Percentiles rank a stretch among this genome's conserved stretches.
These are phyloP conservation scores for Eucidaris tribuloides DNA, from an alignment of 35 echinoderm and acorn worm genomes.

Conservation along the genomic window DNA sequence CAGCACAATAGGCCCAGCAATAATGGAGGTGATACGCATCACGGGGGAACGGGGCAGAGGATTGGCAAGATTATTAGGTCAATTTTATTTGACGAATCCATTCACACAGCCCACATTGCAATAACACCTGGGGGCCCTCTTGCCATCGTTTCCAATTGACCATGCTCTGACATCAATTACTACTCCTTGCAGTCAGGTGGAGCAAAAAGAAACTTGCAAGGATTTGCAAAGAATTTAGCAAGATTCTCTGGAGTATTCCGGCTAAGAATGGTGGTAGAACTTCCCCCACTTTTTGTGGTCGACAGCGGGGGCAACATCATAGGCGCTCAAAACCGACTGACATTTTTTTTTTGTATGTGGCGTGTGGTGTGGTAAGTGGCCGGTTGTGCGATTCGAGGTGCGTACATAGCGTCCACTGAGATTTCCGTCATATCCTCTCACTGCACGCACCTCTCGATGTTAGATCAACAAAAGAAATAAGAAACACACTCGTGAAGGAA, in stretches of 20 bases:
- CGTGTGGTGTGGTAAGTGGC: too few relatives aligned
- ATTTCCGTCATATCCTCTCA: too few relatives aligned
- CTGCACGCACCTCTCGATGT: too few relatives aligned
- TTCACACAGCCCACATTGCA: neutral
- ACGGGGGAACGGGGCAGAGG: neutral
- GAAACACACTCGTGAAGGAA: neutral
- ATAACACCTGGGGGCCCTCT: conserved; percentile 9
- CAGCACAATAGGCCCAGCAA: neutral
- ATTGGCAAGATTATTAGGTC: conserved; percentile 32
- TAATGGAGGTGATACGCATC: conserved; percentile 23
- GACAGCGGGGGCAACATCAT: too few relatives aligned
- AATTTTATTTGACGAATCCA: conserved; percentile 30
- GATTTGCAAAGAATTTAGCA: conserved; percentile 11
- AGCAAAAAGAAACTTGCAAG: neutral
- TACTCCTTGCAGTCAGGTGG: neutral
- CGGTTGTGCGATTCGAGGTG: too few relatives aligned
- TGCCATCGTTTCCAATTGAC: neutral
- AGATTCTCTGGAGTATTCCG: conserved; percentile 33
- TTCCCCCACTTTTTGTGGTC: too few relatives aligned
- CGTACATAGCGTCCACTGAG: too few relatives aligned
- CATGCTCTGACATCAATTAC: neutral
- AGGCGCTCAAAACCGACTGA: too few relatives aligned
- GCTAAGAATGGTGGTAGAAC: too few relatives aligned
- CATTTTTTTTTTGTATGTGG: too few relatives aligned
- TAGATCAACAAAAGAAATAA: too few relatives aligned